Base-by-base conservation (phyloP, 2,888 invertebrate genomes). In the Cataglyphis livida region DNA sequence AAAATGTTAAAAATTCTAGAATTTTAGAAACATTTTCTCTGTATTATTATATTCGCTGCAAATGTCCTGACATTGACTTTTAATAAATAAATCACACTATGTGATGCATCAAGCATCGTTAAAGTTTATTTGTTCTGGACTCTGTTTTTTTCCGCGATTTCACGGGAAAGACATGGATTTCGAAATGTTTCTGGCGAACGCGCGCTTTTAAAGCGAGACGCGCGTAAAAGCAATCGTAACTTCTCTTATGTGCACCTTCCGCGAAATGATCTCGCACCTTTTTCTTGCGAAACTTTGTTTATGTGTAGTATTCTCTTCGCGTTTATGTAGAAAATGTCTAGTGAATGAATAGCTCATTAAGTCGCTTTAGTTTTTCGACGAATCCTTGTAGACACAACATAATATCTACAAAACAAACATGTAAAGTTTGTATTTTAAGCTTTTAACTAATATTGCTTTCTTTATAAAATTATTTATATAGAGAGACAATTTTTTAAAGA, bases 131-230 rank as follows among this genome's bases (percentile, higher is more conserved):
- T 79, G 41, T 70, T n/a, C 35, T 79, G 54, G 5, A 70, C 59
- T 18, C 44, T 51, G 62, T 74, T 83, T 81, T 73, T 81, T 73
- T 71, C 79, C 81, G 71, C 81, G 51, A 41, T 84, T 70, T 64
- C 79, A 35, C 9, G n/a, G 65, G 28, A 70, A 79, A 79, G 81
- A 71, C 64, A 57, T 70, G 62, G 65, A 79, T 70, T 71, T 81
- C 44, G 65, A 54, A 81, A 79, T 51, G 57, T 64, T 83, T 81
- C 59, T 41, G 12, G 54, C n/a, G 32, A 83, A 81, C 15, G 54
- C 12, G 57, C 66, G 41, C 61, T 59, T 83, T 81, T 64, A 79
- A 28, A 83, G 25, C 59, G 61, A 66, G 21, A 10, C 61, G 38
- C 57, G 21, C 71, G 41, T 59, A 65, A 70, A 65, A 79, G 12